Evolutionary conservation across 2,797 vertebrate species (phyloP).

Genomic region (Hydrolagus colliei): DNA sequence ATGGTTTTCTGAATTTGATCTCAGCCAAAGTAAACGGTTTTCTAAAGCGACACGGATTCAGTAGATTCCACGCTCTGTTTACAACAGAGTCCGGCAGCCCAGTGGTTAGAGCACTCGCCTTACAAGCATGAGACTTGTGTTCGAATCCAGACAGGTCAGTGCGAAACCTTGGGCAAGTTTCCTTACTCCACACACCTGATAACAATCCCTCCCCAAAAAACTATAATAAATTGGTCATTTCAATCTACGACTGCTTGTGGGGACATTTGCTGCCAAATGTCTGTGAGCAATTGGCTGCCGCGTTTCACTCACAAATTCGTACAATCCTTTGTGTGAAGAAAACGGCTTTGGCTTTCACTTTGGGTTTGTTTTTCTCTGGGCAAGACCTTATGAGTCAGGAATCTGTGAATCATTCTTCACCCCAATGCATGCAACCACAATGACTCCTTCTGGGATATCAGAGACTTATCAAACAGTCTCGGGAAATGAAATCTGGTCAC

Average conservation of each 20-base stretch:
- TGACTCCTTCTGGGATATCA: constrained; percentile 9
- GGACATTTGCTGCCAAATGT: too few species aligned
- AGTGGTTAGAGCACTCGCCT: too few species aligned
- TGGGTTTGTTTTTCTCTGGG: not conserved
- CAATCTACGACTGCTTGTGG: too few species aligned
- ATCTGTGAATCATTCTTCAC: not conserved
- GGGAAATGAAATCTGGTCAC: not conserved
- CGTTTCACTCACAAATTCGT: not conserved
- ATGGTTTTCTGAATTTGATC: not conserved
- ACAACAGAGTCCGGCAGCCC: too few species aligned
- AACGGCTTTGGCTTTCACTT: not conserved
- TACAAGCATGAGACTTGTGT: too few species aligned
- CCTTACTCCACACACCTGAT: too few species aligned
- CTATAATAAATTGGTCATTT: too few species aligned
- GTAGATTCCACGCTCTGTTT: not conserved
- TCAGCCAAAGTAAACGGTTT: not conserved
- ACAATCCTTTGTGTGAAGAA: too few species aligned
- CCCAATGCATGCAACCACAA: not conserved
- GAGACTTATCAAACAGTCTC: not conserved
- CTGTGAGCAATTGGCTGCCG: too few species aligned
- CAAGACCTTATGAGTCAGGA: not conserved
- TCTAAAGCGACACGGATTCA: not conserved
- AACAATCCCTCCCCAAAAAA: too few species aligned
- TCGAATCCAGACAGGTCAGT: too few species aligned
- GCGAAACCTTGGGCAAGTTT: too few species aligned